These are phyloP conservation scores for Crioceris asparagi DNA, from an alignment of 2,888 invertebrate genomes.

Conservation along the genomic window DNA sequence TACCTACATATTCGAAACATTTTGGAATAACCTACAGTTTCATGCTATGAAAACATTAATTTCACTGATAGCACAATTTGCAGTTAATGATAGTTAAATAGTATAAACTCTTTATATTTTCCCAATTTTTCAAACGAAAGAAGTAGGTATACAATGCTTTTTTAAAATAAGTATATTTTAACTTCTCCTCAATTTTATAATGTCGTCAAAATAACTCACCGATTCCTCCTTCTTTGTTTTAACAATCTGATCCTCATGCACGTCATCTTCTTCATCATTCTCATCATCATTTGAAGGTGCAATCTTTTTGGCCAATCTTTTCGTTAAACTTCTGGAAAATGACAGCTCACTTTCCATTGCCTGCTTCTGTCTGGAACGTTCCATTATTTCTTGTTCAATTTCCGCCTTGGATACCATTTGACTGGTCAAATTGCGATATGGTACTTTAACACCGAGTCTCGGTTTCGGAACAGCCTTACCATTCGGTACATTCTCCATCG, in stretches of 20 bases:
- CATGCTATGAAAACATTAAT: too few species aligned
- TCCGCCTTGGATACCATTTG: slow-evolving; percentile 46
- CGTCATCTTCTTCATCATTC: neutral
- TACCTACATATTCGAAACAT: too few species aligned
- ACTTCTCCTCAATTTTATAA: too few species aligned
- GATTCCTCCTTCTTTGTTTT: slow-evolving; percentile 1
- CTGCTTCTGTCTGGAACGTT: slow-evolving; percentile 40
- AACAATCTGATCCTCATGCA: too few species aligned
- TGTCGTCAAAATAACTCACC: too few species aligned
- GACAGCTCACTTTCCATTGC: slow-evolving; percentile 36
- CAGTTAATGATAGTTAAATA: too few species aligned
- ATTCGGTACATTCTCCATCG: slow-evolving; percentile 32
- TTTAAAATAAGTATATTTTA: too few species aligned
- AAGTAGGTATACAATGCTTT: too few species aligned
- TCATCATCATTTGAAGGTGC: slow-evolving; percentile 3
- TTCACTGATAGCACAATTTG: too few species aligned
- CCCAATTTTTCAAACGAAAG: too few species aligned
- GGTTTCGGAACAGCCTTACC: slow-evolving; percentile 36
- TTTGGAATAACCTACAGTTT: too few species aligned
- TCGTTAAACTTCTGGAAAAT: slow-evolving; percentile 44
- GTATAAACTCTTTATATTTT: too few species aligned
- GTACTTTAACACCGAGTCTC: slow-evolving; percentile 37
- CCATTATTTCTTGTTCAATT: slow-evolving; percentile 44
- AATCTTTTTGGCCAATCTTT: slow-evolving; percentile 32
- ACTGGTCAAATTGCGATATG: slow-evolving; percentile 41